phyloP scores from a whole-genome alignment of 1,140 invertebrate genomes.

The Helicoverpa zea region DNA sequence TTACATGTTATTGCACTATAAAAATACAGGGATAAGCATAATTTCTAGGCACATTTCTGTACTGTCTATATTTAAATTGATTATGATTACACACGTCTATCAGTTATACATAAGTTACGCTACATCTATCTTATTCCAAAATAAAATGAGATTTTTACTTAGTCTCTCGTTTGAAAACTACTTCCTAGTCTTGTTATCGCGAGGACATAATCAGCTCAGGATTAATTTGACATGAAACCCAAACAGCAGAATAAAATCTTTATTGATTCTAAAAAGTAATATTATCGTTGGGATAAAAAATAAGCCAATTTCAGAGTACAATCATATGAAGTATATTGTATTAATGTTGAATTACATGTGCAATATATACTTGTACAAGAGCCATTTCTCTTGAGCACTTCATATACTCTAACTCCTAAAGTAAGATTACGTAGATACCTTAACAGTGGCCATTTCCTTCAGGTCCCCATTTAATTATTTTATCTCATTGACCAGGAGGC shows the following conservation, averaged over 20 bases:
- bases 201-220: not conserved
- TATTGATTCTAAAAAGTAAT: constrained; percentile 19
- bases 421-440: too few species aligned
- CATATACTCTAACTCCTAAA: not conserved
- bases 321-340: not conserved
- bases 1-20: constrained; percentile 80
- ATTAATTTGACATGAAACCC: not conserved
- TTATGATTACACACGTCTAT: constrained; percentile 78
- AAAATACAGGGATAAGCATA: constrained; percentile 84
- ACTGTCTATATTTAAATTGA: constrained; percentile 77
- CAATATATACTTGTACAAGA: not conserved
- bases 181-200: constrained; percentile 22
- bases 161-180: constrained; percentile 16
- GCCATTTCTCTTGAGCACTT: constrained; percentile 4
- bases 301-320: constrained; percentile 33
- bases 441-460: too few species aligned
- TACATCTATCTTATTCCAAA: constrained; percentile 61
- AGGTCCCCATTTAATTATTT: too few species aligned
- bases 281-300: constrained; percentile 49
- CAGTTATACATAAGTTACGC: constrained; percentile 64
- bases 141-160: constrained; percentile 59
- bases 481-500: too few species aligned
- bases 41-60: constrained; percentile 85
- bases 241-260: constrained; percentile 13
- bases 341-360: constrained; percentile 1